Percentiles rank a stretch among this genome's conserved stretches.
Evolutionary conservation across 2,888 invertebrate species (phyloP).

Genomic region (Flexamia atlantica): DNA sequence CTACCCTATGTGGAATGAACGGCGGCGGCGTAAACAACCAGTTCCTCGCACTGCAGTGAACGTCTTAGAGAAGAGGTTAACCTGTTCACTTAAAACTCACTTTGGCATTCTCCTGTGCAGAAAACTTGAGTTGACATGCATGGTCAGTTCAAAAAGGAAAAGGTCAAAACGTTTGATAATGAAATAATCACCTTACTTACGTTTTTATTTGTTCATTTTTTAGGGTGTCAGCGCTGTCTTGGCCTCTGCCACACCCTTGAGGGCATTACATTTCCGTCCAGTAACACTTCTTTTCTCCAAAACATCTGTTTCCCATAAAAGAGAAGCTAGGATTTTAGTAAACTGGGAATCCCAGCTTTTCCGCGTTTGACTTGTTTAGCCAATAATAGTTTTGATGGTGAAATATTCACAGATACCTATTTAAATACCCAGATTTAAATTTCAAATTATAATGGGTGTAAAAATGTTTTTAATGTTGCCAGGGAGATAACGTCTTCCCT

Average conservation of each 20-base stretch:
- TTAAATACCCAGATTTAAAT: too few relatives aligned
- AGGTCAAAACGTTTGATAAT: too few relatives aligned
- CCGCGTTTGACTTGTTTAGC: not conserved
- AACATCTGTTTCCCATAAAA: not conserved
- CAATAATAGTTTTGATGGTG: not conserved
- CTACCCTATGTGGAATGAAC: too few relatives aligned
- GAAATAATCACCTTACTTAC: not conserved
- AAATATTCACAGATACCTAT: too few relatives aligned
- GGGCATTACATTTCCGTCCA: not conserved
- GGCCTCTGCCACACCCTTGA: not conserved
- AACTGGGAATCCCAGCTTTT: not conserved
- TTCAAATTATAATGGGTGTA: slow-evolving; percentile 27
- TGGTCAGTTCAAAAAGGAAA: too few relatives aligned
- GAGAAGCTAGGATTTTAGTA: not conserved
- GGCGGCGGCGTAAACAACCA: too few relatives aligned
- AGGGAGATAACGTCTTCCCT: slow-evolving; percentile 3
- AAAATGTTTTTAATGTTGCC: slow-evolving; percentile 44
- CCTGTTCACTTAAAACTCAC: too few relatives aligned
- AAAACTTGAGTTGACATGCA: too few relatives aligned
- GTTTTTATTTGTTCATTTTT: not conserved
- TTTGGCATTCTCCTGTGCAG: too few relatives aligned
- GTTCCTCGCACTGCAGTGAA: too few relatives aligned
- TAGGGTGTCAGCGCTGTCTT: not conserved
- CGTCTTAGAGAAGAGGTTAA: too few relatives aligned
- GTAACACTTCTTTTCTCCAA: not conserved